A percentile compares a stretch with the other conserved stretches of the same genome.
These are phyloP conservation scores for Ypsolopha scabrella DNA, from an alignment of 2,888 invertebrate genomes.

Conservation along the genomic window DNA sequence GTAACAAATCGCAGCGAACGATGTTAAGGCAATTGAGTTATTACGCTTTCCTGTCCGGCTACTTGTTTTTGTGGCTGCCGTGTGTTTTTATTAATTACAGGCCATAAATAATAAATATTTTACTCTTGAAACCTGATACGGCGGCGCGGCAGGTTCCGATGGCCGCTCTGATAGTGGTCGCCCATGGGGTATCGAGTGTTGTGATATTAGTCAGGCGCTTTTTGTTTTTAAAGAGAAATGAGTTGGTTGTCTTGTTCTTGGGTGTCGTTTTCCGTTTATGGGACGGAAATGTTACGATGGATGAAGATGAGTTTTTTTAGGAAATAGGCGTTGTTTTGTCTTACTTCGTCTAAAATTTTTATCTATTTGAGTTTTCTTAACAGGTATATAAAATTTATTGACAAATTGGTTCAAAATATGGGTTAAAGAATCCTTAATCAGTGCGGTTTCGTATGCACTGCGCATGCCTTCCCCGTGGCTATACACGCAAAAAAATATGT, in stretches of 20 bases:
- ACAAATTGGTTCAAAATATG: too few species aligned
- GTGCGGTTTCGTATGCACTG: too few species aligned
- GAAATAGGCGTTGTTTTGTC: too few species aligned
- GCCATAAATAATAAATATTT: slow-evolving; percentile 69
- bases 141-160: slow-evolving; percentile 41
- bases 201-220: slow-evolving; percentile 57
- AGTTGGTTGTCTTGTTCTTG: slow-evolving; percentile 33
- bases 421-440: too few species aligned
- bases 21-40: slow-evolving; percentile 65
- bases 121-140: slow-evolving; percentile 61
- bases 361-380: too few species aligned
- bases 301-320: background rate
- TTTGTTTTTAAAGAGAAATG: slow-evolving; percentile 34
- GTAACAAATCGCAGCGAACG: slow-evolving; percentile 59
- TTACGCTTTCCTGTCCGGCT: slow-evolving; percentile 67
- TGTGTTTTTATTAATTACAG: slow-evolving; percentile 68
- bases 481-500: too few species aligned
- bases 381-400: too few species aligned
- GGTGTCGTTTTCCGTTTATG: slow-evolving; percentile 16
- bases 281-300: slow-evolving; percentile 16
- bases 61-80: slow-evolving; percentile 66
- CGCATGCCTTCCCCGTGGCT: too few species aligned
- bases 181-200: slow-evolving; percentile 33
- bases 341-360: too few species aligned
- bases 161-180: slow-evolving; percentile 41